Evolutionary conservation across 35 echinoderm and acorn worm species (phyloP), one percentile per base, ranked within the genome.

Genomic region (Acanthaster planci): DNA sequence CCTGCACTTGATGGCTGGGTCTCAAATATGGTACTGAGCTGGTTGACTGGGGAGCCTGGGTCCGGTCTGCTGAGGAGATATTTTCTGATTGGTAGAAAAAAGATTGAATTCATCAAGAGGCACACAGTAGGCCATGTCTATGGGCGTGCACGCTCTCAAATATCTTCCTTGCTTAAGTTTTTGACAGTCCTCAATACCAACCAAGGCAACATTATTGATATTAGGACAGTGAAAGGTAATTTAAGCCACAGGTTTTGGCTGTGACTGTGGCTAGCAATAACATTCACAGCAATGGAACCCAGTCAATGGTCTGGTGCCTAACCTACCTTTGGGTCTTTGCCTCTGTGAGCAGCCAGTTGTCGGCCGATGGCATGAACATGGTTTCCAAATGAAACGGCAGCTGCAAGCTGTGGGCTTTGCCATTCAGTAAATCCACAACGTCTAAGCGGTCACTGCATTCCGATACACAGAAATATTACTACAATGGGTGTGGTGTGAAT

Each of bases 271-370:
- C n/a, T n/a, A n/a, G n/a, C n/a, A n/a, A n/a, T n/a, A n/a, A n/a
- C n/a, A n/a, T n/a, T n/a, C n/a, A n/a, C n/a, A n/a, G n/a, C n/a
- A n/a, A n/a, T n/a, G n/a, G n/a, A n/a, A n/a, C n/a, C n/a, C n/a
- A n/a, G n/a, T n/a, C 4, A 47, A 12, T 47, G 42, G 42, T 47
- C 76, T 18, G 36, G 31, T 37, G 2, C 26, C 29, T 26, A 44
- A 76, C 29, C 72, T 85, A 99, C 96, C 89, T 94, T 47, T 86
- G 37, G 7, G 92, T 85, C 8, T 91, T 57, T 51, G 88, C 58
- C 79, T 99, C 96, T 60, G 86, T 88, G 14, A 99, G 55, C 38
- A 99, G 77, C 96, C 96, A 99, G 8, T 77, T 39, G 85, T 99
- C 96, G 36, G 87, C 78, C 1, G 96, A 93, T 32, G 86, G 26